Evolutionary conservation across 2,888 invertebrate genomes (phyloP), one percentile per base, ranked within the genome.

Genomic region (Teinopalpus imperialis): DNA sequence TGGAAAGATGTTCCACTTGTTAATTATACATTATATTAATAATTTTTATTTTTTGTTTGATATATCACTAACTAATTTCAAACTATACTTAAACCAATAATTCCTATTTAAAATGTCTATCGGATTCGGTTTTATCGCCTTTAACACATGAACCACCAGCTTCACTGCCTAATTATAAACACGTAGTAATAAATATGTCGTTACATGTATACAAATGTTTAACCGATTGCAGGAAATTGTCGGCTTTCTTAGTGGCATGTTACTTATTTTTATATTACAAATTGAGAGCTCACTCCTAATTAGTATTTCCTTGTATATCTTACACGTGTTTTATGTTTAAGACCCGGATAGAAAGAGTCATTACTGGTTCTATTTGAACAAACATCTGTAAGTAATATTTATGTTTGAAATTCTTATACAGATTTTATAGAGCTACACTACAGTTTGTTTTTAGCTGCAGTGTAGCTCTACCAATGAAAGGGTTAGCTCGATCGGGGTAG

Each of bases 151-250:
- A n/a, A n/a, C n/a, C n/a, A n/a, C 32, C 18, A 37, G 34, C 21
- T 54, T 63, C 57, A 58, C 54, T 32, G 52, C 54, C 57, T 43
- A 55, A 62, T 65, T 67, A 70, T 69, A 71, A 73, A 72, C 70
- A 65, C 63, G 51, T 34, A 40, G 63, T 54, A 69, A 70, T 76
- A 78, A 76, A 76, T 71, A 59, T 66, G 69, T 74, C 73, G 57
- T 61, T 66, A 59, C 46, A 48, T 43, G 45, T 61, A 59, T 53
- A 59, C 59, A 57, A 61, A 58, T 59, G 58, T 57, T 58, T 57
- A 51, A 35, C 35, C n/a, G 53, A 32, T 43, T 47, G 52, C 75
- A 71, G 75, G 77, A 78, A 69, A 71, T 74, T 66, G 67, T 53
- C 43, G 55, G 51, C 44, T 51, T 40, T 27, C 42, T 49, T 40